Conservation (phyloP, 2,888 invertebrate genomes). For the Blera fallax region DNA sequence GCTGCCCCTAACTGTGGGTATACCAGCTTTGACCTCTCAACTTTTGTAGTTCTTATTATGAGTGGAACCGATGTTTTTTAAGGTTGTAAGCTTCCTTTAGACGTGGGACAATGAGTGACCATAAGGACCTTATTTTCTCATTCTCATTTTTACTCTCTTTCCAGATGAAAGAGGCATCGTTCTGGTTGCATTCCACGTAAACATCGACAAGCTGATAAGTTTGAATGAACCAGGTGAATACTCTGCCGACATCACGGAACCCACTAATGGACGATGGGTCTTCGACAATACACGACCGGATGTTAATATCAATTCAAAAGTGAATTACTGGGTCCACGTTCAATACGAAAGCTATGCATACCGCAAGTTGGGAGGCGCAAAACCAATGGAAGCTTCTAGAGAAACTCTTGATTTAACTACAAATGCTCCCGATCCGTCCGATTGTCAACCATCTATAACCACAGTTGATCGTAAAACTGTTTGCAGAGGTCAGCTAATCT, state of each 20-base stretch:
- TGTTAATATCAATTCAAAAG: conserved; percentile 83
- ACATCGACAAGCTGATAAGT: conserved; percentile 83
- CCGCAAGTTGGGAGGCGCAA: conserved; percentile 19
- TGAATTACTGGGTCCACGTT: conserved; percentile 85
- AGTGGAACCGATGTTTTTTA: too few relatives aligned
- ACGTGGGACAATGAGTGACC: too few relatives aligned
- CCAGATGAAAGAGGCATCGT: conserved; percentile 79
- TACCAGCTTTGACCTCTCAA: too few relatives aligned
- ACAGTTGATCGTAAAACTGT: conserved; percentile 71
- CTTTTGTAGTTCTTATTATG: too few relatives aligned
- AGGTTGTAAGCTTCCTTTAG: too few relatives aligned
- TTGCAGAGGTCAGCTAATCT: conserved; percentile 83
- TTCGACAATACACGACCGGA: conserved; percentile 81
- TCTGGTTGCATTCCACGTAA: conserved; percentile 86
- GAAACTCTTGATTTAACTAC: background rate
- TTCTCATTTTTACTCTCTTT: background rate
- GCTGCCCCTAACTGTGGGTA: too few relatives aligned
- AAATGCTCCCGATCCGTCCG: background rate
- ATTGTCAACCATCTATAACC: conserved; percentile 39
- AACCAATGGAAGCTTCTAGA: background rate
- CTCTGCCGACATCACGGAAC: conserved; percentile 81
- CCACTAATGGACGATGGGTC: conserved; percentile 83
- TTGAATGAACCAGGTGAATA: conserved; percentile 83
- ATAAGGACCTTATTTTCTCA: too few relatives aligned
- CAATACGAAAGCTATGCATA: conserved; percentile 40